Evolutionary conservation across 1,140 invertebrate genomes (phyloP).

Genomic region (Procambarus virginalis): DNA sequence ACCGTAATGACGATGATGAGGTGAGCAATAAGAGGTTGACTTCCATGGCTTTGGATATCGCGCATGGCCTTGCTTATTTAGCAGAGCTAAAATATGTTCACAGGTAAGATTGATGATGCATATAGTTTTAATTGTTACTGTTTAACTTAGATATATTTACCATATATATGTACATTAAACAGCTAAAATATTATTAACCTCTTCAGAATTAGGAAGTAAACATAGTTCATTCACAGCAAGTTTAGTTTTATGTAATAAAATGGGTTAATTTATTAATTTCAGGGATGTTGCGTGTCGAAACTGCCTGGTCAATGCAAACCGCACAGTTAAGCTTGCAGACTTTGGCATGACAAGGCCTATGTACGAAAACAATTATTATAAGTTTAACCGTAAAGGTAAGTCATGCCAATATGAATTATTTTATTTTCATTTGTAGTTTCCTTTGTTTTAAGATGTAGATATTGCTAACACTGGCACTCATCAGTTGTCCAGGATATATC

Average conservation of each 20-base stretch:
- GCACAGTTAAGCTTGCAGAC: slow-evolving; percentile 90
- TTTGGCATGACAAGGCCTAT: slow-evolving; percentile 94
- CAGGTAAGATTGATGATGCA: slow-evolving; percentile 73
- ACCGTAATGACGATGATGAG: slow-evolving; percentile 80
- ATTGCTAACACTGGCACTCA: too few species aligned
- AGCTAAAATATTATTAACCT: too few species aligned
- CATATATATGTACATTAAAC: too few species aligned
- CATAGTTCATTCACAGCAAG: too few species aligned
- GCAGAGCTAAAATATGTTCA: slow-evolving; percentile 88
- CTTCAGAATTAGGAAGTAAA: too few species aligned
- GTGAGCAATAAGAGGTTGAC: slow-evolving; percentile 87
- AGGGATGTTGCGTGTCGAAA: slow-evolving; percentile 91
- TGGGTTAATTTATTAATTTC: slow-evolving; percentile 40
- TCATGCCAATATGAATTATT: too few species aligned
- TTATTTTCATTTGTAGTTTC: too few species aligned
- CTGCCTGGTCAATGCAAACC: slow-evolving; percentile 88
- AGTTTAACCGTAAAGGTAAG: slow-evolving; percentile 86
- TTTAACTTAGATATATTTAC: too few species aligned
- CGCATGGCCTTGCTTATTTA: slow-evolving; percentile 88
- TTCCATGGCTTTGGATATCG: slow-evolving; percentile 89
- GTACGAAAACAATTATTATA: slow-evolving; percentile 91
- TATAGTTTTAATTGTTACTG: too few species aligned
- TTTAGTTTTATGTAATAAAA: neutral
- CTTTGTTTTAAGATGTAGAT: too few species aligned
- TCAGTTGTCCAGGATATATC: too few species aligned